Evolutionary conservation across 2,113 vertebrate genomes (phyloP), one percentile per base, ranked within the genome.

Genomic region (Nyctibius bracteatus): DNA sequence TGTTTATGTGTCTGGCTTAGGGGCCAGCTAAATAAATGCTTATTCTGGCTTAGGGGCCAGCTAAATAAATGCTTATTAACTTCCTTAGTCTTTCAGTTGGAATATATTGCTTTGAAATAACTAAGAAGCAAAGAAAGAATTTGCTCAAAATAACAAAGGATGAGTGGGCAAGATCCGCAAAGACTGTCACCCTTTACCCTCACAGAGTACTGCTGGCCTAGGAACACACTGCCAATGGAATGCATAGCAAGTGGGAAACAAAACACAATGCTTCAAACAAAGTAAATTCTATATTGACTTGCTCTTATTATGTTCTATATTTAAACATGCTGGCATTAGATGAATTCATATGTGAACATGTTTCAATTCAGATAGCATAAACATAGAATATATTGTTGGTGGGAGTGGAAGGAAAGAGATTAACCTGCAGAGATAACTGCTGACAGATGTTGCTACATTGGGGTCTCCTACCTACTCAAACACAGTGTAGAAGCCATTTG

Each of bases 331-430:
- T 68, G 47, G 41, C 7, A n/a, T 25, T 21, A 39, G 12, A 10
- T 9, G 10, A 5, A 63, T 58, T 46, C 1, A 1, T 14, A 12
- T 16, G 5, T 35, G 33, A 71, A 14, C 18, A 27, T 0, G 0
- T 80, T 55, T 63, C 33, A 46, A 0, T 73, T 14, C 4, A 70
- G 28, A n/a, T 24, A 51, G 11, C 11, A 16, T 51, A 62, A 31
- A 10, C 9, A 24, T 31, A 16, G 30, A 57, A 72, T n/a, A 18
- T 46, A 31, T 66, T 81, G 43, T 8, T 59, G 23, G 21, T 14
- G 15, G 15, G 25, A 51, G 41, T 37, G 28, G 63, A 51, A 66
- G 7, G 19, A 33, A 55, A 31, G 18, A 12, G 27, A 22, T 49
- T 23, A 54, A 49, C 9, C n/a, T 74, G 51, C 14, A 35, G 47